Evolutionary conservation across 2,113 vertebrate species (phyloP).

Genomic region (Psittacus erithacus): DNA sequence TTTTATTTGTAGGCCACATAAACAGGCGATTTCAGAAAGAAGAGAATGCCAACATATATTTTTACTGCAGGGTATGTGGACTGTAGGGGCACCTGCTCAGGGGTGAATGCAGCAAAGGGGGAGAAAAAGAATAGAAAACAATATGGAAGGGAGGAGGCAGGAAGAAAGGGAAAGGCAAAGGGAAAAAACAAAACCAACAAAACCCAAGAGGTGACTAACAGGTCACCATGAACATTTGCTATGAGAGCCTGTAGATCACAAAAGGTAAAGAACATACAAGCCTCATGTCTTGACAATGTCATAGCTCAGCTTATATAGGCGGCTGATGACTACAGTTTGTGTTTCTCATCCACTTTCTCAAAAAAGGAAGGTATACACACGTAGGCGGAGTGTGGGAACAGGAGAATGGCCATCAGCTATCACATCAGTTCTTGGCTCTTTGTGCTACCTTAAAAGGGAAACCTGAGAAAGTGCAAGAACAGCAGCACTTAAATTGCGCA

Average conservation of each 20-base stretch:
- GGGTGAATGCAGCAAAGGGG: not conserved
- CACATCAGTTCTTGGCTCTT: not conserved
- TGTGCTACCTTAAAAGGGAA: not conserved
- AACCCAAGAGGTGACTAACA: not conserved
- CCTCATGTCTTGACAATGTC: not conserved
- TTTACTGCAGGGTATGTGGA: not conserved
- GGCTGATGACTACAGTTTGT: not conserved
- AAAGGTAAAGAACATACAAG: not conserved
- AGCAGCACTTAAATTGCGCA: not conserved
- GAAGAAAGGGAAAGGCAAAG: not conserved
- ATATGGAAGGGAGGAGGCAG: fast-evolving
- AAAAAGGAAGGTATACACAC: not conserved
- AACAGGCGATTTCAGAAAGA: not conserved
- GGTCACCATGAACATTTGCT: not conserved
- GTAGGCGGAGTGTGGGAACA: not conserved
- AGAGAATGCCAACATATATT: not conserved
- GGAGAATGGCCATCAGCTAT: not conserved
- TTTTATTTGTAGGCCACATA: not conserved
- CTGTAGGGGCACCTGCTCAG: not conserved
- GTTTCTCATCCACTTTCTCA: not conserved
- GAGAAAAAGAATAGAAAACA: not conserved
- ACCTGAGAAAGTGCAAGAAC: not conserved
- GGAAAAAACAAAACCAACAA: not conserved
- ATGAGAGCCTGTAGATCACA: not conserved
- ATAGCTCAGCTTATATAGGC: not conserved